Percentiles rank a stretch among this genome's conserved stretches.
phyloP scores from a whole-genome alignment of 2,888 invertebrate species.

The Caenorhabditis uteleia region DNA sequence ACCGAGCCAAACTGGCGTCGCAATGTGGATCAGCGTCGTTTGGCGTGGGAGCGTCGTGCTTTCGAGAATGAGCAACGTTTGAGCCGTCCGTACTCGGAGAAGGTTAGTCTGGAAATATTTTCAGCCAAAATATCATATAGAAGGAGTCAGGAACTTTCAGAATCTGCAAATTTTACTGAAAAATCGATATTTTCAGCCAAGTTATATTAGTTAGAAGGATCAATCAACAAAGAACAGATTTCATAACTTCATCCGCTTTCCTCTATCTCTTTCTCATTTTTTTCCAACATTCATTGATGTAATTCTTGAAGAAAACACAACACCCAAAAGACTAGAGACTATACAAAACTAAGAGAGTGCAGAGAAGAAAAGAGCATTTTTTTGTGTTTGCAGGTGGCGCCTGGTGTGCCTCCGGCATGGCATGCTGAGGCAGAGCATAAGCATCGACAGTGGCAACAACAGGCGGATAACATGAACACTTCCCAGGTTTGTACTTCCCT shows the following conservation, averaged over 20 bases:
- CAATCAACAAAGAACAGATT: too few species aligned
- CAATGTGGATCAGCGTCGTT: constrained; percentile 57
- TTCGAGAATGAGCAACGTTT: constrained; percentile 57
- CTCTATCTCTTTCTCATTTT: too few species aligned
- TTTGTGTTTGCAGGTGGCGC: constrained; percentile 37
- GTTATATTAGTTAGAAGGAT: too few species aligned
- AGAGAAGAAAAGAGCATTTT: constrained; percentile 8
- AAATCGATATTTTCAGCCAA: too few species aligned
- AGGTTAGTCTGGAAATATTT: too few species aligned
- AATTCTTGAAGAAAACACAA: too few species aligned
- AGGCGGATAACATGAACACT: constrained; percentile 50
- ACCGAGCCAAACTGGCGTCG: constrained; percentile 66
- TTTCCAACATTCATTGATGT: too few species aligned
- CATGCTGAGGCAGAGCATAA: constrained; percentile 50
- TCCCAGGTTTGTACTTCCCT: constrained; percentile 12
- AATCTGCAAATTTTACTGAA: too few species aligned
- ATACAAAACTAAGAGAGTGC: constrained; percentile 12
- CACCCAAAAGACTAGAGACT: constrained; percentile 10
- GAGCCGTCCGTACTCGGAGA: constrained; percentile 58
- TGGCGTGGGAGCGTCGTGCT: constrained; percentile 63
- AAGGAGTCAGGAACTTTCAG: too few species aligned
- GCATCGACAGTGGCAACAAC: constrained; percentile 62
- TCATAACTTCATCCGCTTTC: too few species aligned
- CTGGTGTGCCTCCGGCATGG: constrained; percentile 59
- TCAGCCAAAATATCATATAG: not conserved